Conservation (phyloP, 2,113 vertebrate species). For the Menidia beryllina region DNA sequence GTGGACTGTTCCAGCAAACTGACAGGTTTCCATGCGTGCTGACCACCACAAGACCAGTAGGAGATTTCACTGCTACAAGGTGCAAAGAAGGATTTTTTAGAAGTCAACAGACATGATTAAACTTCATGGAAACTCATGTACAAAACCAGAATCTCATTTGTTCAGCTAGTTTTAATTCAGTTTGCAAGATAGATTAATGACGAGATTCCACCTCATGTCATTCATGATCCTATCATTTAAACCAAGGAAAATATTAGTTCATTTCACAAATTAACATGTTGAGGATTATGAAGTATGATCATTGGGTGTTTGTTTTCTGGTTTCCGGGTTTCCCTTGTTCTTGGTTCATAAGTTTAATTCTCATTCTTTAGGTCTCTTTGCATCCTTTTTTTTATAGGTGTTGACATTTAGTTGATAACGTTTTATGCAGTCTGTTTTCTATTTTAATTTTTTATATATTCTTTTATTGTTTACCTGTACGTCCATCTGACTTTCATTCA, state of each 20-base stretch:
- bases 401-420: too few relatives aligned
- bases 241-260: background rate
- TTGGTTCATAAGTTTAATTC: too few relatives aligned
- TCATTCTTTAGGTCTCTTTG: too few relatives aligned
- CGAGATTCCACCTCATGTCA: background rate
- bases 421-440: too few relatives aligned
- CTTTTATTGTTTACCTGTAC: too few relatives aligned
- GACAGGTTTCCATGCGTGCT: constrained; percentile 76
- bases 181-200: background rate
- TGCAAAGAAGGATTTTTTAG: constrained; percentile 13
- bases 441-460: too few relatives aligned
- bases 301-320: background rate
- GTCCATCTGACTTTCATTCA: too few relatives aligned
- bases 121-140: background rate
- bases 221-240: background rate
- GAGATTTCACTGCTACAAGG: constrained; percentile 80
- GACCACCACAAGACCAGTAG: constrained; percentile 71
- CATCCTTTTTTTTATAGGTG: too few relatives aligned
- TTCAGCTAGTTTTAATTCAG: background rate
- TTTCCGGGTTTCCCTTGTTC: too few relatives aligned
- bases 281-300: too few relatives aligned
- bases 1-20: constrained; percentile 80
- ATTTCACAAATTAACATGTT: background rate
- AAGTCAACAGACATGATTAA: background rate
- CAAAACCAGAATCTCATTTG: background rate